Conservation (phyloP, 2,888 invertebrate genomes). For the Eupithecia vulgata region DNA sequence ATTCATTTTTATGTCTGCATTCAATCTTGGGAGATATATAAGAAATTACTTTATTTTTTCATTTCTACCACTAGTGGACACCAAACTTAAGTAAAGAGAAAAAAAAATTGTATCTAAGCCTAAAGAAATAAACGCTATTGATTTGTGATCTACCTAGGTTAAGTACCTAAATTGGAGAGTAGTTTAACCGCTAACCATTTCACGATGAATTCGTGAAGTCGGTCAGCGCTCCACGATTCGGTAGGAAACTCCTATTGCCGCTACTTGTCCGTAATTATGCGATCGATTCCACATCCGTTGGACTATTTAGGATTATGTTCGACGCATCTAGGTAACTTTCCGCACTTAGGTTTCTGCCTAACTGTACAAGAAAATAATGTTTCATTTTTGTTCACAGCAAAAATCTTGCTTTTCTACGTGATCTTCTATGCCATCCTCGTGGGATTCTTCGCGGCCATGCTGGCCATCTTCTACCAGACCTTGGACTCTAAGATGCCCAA, state of each 20-base stretch:
- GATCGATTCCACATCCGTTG: conserved; percentile 29
- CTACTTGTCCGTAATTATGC: conserved; percentile 54
- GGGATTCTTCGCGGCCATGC: conserved; percentile 97
- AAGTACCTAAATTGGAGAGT: neutral
- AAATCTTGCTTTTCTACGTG: conserved; percentile 97
- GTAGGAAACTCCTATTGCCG: conserved; percentile 53
- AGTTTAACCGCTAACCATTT: no score
- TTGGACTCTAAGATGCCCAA: conserved; percentile 93
- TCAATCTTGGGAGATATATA: neutral
- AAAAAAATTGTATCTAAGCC: neutral
- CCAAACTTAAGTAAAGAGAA: neutral
- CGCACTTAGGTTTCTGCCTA: neutral
- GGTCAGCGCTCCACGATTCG: conserved; percentile 47
- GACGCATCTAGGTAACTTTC: neutral
- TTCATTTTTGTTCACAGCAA: conserved; percentile 87
- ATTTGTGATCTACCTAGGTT: neutral
- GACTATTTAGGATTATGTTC: neutral
- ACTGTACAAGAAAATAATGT: neutral
- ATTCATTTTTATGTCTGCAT: neutral
- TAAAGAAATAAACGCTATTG: neutral
- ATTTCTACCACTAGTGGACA: neutral
- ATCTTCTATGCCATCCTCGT: conserved; percentile 96
- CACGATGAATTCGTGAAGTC: conserved; percentile 31
- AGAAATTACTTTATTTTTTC: neutral
- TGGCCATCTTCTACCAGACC: conserved; percentile 97